phyloP scores from a whole-genome alignment of 2,113 vertebrate genomes.

The Gambusia affinis region DNA sequence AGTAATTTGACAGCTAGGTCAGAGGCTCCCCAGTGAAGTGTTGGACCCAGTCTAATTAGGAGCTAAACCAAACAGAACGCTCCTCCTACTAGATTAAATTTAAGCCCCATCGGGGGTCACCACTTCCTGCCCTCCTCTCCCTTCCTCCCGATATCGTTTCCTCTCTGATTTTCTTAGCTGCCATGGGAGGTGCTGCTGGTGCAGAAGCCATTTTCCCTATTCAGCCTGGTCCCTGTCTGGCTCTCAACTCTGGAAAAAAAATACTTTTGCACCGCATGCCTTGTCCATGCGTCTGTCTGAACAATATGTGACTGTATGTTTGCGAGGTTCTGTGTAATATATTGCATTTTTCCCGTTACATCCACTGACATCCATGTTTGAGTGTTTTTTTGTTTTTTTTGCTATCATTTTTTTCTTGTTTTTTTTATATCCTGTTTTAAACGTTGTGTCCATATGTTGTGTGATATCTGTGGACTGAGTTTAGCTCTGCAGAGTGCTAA shows the following conservation, averaged over 20 bases:
- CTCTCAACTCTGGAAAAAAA: conserved; percentile 49
- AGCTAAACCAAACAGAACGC: conserved; percentile 78
- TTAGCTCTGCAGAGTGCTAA: conserved; percentile 42
- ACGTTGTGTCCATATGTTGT: conserved; percentile 63
- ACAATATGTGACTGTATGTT: conserved; percentile 60
- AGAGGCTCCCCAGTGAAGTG: conserved; percentile 71
- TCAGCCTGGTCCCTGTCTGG: conserved; percentile 68
- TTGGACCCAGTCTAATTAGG: conserved; percentile 70
- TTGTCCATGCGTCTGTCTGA: conserved; percentile 58
- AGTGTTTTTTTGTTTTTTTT: conserved; percentile 34
- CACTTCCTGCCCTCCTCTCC: conserved; percentile 20
- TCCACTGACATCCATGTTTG: conserved; percentile 58
- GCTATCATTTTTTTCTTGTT: background rate
- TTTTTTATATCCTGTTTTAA: conserved; percentile 10
- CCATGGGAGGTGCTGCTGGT: conserved; percentile 60
- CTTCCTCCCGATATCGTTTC: conserved; percentile 23
- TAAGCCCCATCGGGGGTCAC: conserved; percentile 32
- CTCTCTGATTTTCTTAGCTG: conserved; percentile 41
- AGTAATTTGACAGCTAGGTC: conserved; percentile 75
- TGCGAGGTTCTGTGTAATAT: conserved; percentile 54
- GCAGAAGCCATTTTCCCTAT: conserved; percentile 69
- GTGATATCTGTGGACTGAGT: conserved; percentile 54
- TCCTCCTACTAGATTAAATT: conserved; percentile 78
- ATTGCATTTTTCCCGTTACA: conserved; percentile 45
- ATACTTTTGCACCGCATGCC: conserved; percentile 67